Evolutionary conservation across 2,797 vertebrate species (phyloP).

Genomic region (Varecia variegata): DNA sequence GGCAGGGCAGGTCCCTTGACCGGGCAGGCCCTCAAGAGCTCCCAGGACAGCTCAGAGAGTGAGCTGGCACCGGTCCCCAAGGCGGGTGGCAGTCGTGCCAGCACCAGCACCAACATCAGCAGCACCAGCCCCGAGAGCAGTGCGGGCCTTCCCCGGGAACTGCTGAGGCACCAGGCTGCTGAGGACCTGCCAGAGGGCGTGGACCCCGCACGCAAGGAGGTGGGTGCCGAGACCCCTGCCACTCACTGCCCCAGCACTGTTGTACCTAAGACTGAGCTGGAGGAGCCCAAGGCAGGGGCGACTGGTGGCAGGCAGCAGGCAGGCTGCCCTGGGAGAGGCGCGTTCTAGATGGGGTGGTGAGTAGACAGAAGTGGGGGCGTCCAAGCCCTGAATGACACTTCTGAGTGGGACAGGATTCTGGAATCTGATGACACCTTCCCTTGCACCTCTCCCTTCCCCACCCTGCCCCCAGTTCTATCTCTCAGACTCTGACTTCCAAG

Average conservation of each 20-base stretch:
- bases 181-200: conserved; percentile 88
- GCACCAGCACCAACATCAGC: not conserved
- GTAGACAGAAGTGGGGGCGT: not conserved
- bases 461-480: conserved; percentile 86
- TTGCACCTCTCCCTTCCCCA: not conserved
- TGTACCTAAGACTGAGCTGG: not conserved
- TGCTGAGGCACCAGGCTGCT: conserved; percentile 81
- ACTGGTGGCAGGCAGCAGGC: not conserved
- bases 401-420: not conserved
- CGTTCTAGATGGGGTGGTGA: not conserved
- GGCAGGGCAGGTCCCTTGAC: not conserved
- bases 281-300: not conserved
- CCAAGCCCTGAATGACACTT: not conserved
- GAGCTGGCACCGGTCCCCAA: not conserved
- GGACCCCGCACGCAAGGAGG: conserved; percentile 88
- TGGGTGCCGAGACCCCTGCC: conserved; percentile 53
- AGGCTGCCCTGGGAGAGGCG: not conserved
- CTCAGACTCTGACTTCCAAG: conserved; percentile 90
- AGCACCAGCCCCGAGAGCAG: not conserved
- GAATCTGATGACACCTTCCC: not conserved
- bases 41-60: not conserved
- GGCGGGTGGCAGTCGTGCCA: accelerated
- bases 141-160: conserved; percentile 81
- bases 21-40: not conserved
- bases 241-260: too few species aligned